phyloP scores from a whole-genome alignment of 2,888 invertebrate species.

The Erpobdella octoculata region DNA sequence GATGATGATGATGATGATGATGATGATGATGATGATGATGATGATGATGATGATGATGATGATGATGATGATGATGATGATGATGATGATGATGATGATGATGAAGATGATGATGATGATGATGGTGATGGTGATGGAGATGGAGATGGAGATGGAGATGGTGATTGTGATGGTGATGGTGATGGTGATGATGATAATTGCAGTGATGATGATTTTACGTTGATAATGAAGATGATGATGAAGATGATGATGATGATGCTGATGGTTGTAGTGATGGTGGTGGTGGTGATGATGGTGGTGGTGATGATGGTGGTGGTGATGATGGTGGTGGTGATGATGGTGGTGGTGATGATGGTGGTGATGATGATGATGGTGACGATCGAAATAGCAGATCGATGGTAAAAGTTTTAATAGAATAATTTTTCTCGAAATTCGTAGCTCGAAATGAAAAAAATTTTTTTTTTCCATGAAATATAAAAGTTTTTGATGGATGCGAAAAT shows the following conservation, averaged over 20 bases:
- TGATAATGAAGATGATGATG: not conserved
- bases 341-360: constrained; percentile 28
- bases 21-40: constrained; percentile 29
- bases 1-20: constrained; percentile 29
- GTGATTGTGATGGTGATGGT: not conserved
- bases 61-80: constrained; percentile 3
- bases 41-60: constrained; percentile 6
- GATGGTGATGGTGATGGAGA: constrained; percentile 1
- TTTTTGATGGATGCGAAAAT: no score
- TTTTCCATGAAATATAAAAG: no score
- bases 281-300: not conserved
- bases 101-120: constrained; percentile 9
- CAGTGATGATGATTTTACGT: not conserved
- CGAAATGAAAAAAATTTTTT: no score
- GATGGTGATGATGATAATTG: constrained; percentile 15
- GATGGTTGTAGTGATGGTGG: constrained; percentile 10
- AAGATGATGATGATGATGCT: constrained; percentile 21
- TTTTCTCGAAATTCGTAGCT: no score
- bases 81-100: constrained; percentile 13
- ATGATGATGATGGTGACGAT: not conserved
- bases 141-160: not conserved
- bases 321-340: constrained; percentile 27
- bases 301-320: constrained; percentile 23
- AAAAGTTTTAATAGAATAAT: not conserved
- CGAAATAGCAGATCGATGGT: not conserved